Evolutionary conservation across 2,113 vertebrate species (phyloP), one percentile per base, ranked within the genome.

Genomic region (Strix aluco): DNA sequence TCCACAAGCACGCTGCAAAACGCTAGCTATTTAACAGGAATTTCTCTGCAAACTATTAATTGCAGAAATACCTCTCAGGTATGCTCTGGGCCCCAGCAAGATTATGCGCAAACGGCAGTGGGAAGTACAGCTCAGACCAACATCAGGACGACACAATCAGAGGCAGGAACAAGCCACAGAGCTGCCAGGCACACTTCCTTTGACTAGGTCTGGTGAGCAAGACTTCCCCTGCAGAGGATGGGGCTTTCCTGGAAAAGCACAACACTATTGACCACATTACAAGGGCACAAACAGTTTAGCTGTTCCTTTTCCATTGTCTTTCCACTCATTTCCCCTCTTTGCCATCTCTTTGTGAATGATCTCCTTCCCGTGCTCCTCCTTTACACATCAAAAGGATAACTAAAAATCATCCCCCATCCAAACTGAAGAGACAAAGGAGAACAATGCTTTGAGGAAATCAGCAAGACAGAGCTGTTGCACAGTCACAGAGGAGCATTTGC

Each of bases 211-310:
- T 85, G 78, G 52, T 29, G 70, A 38, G 58, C 34, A 52, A 84
- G 40, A 49, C 38, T 3, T 2, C 11, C 19, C 4, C 44, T n/a
- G 42, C 32, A 75, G 17, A n/a, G 17, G 20, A 44, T 11, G 15
- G n/a, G 71, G 38, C 4, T 83, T 51, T 49, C 59, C 67, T 78
- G 51, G 21, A n/a, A 40, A 67, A 94, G 7, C 38, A 32, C 54
- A 77, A 3, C 19, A 5, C 30, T 49, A 8, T 1, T 0, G 0
- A 30, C 21, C 58, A n/a, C 46, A 13, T 38, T 9, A 38, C 29
- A 80, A 51, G 18, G 19, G 29, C 46, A 44, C 21, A 55, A 62
- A 23, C 5, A 63, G 30, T 72, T 67, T 5, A 81, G 15, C 36
- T 79, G 21, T 15, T 91, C 17, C 8, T 93, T 89, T 92, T 54